These are phyloP conservation scores for Gnathochromis pfefferi DNA, from an alignment of 2,113 vertebrate species.

Conservation along the genomic window DNA sequence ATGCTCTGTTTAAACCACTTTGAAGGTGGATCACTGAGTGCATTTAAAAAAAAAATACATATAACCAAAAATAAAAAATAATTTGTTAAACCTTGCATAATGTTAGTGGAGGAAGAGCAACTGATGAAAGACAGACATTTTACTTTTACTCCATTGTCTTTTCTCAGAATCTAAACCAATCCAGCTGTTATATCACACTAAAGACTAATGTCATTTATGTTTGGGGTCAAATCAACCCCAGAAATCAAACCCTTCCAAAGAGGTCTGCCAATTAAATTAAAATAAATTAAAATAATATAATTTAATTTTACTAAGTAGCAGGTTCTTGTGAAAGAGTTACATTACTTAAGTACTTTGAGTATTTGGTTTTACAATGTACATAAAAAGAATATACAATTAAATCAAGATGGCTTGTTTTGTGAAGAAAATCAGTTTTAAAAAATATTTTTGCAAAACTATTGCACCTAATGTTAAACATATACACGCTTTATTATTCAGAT, in stretches of 20 bases:
- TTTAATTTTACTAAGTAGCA: background rate
- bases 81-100: background rate
- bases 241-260: background rate
- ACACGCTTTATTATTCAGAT: background rate
- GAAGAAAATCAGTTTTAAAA: background rate
- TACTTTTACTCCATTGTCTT: background rate
- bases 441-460: background rate
- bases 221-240: background rate
- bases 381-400: background rate
- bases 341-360: background rate
- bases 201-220: background rate
- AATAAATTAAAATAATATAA: background rate
- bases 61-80: background rate
- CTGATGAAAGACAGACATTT: background rate
- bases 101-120: background rate
- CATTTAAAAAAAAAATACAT: background rate
- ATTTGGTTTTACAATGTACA: background rate
- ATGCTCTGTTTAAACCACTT: background rate
- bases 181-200: background rate
- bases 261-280: background rate
- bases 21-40: background rate
- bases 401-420: background rate
- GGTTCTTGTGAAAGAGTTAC: background rate
- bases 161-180: background rate
- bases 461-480: background rate